Conservation (phyloP, 2,888 invertebrate species). For the Ophion costatus region DNA sequence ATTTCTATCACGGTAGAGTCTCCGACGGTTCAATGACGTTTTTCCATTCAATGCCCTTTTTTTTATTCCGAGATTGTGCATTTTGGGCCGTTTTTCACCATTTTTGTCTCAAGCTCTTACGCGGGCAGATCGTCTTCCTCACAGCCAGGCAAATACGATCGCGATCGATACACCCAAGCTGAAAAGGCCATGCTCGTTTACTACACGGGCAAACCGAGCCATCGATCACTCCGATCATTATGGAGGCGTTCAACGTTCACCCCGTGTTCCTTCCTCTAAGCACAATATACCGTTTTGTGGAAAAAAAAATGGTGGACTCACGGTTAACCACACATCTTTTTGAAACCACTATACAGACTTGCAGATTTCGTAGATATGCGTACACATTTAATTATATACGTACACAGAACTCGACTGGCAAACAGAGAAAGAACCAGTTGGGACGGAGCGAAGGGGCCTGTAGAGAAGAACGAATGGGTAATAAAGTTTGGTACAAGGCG, state of each 20-base stretch:
- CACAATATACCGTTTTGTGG: neutral
- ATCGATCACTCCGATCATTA: neutral
- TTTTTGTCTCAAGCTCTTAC: too few species aligned
- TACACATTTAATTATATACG: constrained; percentile 25
- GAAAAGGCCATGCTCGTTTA: neutral
- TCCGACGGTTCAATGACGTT: too few species aligned
- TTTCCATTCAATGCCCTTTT: too few species aligned
- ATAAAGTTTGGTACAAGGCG: constrained; percentile 79
- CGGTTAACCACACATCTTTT: neutral
- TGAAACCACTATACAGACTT: neutral
- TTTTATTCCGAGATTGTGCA: too few species aligned
- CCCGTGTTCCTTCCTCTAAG: neutral
- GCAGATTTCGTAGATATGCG: neutral
- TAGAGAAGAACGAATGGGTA: constrained; percentile 69
- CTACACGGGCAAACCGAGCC: neutral
- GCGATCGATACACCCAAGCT: too few species aligned
- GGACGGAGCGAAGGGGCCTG: constrained; percentile 1
- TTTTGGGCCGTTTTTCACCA: too few species aligned
- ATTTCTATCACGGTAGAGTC: too few species aligned
- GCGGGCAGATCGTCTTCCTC: too few species aligned
- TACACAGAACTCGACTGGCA: neutral
- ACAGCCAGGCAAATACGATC: too few species aligned
- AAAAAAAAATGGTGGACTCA: neutral
- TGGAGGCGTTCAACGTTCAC: neutral
- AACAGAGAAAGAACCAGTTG: constrained; percentile 31